Base-by-base conservation (phyloP, 1,140 invertebrate species). In the Drosophila elegans region DNA sequence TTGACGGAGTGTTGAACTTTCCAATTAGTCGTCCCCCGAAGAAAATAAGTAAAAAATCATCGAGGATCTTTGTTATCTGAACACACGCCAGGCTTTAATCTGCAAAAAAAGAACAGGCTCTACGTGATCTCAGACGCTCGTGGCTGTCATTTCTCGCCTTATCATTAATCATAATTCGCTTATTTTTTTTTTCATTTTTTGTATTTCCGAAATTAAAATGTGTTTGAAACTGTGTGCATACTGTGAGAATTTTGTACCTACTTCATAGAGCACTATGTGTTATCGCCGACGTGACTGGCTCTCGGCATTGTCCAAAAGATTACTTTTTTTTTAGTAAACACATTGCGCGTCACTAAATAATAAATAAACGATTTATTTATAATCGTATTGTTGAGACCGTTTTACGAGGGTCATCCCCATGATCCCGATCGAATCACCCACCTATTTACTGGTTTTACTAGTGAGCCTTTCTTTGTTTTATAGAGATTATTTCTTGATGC, bases 111-210 rank as follows among this genome's bases (percentile, higher is more conserved):
- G 55, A 10, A 55, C 41, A 54, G 29, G 34, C 52, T 73, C 29
- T 84, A 75, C 64, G 80, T 84, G 80, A 79, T 78, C 74, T 52
- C 13, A 59, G 76, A 41, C 56, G 53, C 76, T 84, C 72, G 80
- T 84, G 80, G 60, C 80, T 61, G 59, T 46, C 45, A 64, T 60
- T 21, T 44, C 25, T 68, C 12, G 36, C 62, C 52, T 66, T 66
- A 69, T 79, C 60, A 56, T 34, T 4, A 27, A 71, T 57, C 39
- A 21, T 11, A 48, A 59, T 66, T 61, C 16, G 16, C 16, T 75
- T 59, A n/a, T 39, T 32, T 78, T 66, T 52, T 69, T 78, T 10
- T 7, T 21, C 27, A 25, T 72, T 49, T 57, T 71, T 13, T 39
- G 21, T 49, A 71, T 45, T 71, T 71, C 16, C 16, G 27, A 29